These are phyloP conservation scores for Strigamia transsilvanica DNA, from an alignment of 2,888 invertebrate species.

Conservation along the genomic window DNA sequence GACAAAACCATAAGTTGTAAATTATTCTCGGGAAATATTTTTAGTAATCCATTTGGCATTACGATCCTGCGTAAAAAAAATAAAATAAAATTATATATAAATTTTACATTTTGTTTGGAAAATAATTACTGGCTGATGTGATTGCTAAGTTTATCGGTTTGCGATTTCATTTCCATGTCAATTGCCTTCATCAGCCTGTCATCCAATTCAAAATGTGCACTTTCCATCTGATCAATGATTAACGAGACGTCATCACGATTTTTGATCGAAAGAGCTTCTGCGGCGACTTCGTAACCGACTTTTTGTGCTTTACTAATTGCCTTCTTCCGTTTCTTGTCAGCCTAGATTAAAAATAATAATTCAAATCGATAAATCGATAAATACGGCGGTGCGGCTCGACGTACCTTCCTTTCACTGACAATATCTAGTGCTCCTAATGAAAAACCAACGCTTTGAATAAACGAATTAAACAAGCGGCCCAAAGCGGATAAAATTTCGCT, in stretches of 20 bases:
- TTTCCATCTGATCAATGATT: constrained; percentile 67
- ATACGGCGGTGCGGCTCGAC: neutral
- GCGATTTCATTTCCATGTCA: constrained; percentile 79
- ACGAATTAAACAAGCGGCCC: constrained; percentile 89
- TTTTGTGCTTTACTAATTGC: constrained; percentile 73
- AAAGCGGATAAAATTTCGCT: constrained; percentile 85
- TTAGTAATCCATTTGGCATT: constrained; percentile 81
- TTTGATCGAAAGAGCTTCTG: constrained; percentile 74
- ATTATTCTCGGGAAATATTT: constrained; percentile 92
- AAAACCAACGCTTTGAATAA: constrained; percentile 90
- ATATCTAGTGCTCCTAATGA: constrained; percentile 96
- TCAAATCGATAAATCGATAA: neutral
- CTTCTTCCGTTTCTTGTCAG: constrained; percentile 76
- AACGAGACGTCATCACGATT: constrained; percentile 65
- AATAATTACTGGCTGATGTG: constrained; percentile 78
- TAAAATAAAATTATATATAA: neutral
- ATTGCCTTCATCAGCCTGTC: constrained; percentile 79
- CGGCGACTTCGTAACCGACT: constrained; percentile 72
- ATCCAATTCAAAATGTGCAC: constrained; percentile 71
- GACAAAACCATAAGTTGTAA: constrained; percentile 98
- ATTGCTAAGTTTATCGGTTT: constrained; percentile 85
- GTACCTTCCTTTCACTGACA: constrained; percentile 71
- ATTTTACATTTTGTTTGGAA: neutral
- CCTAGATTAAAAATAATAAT: constrained; percentile 64
- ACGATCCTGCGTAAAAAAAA: constrained; percentile 70